Conservation (phyloP, 2,888 invertebrate species). For the Brenthis hecate region DNA sequence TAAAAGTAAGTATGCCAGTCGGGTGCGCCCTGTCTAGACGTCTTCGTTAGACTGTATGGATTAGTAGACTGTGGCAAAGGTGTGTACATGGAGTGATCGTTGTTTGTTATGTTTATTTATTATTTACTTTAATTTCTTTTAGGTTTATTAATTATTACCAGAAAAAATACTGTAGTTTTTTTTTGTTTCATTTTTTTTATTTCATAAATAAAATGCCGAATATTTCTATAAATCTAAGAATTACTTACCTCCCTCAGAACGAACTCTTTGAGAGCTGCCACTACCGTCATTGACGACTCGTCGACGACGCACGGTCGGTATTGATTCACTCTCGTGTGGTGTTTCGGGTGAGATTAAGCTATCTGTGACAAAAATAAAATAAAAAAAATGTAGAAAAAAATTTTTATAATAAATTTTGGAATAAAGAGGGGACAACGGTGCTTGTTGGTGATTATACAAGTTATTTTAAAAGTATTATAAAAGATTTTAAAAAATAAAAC, state of each 20-base stretch:
- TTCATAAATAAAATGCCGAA: neutral
- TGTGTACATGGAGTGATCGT: neutral
- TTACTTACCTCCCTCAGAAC: slow-evolving; percentile 41
- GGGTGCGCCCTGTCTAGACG: too few relatives aligned
- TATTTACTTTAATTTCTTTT: neutral
- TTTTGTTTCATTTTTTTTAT: too few relatives aligned
- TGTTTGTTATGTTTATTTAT: slow-evolving; percentile 21
- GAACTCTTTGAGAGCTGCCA: slow-evolving; percentile 50
- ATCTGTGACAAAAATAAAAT: slow-evolving; percentile 42
- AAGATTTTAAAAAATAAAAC: too few relatives aligned
- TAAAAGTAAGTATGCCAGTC: too few relatives aligned
- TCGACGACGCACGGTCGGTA: slow-evolving; percentile 43
- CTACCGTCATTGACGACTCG: slow-evolving; percentile 48
- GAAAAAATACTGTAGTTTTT: slow-evolving; percentile 7
- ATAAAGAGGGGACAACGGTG: too few relatives aligned
- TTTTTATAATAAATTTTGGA: neutral
- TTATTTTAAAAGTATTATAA: too few relatives aligned
- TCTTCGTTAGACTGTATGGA: too few relatives aligned
- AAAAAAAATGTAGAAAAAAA: neutral
- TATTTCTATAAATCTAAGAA: neutral
- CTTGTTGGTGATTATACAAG: too few relatives aligned
- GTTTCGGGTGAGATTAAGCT: slow-evolving; percentile 43
- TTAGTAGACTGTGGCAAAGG: neutral
- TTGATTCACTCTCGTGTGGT: slow-evolving; percentile 41
- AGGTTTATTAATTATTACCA: slow-evolving; percentile 6